Percentiles rank a stretch among this genome's conserved stretches.
Conservation (phyloP, 2,888 invertebrate genomes). For the Pristionchus fissidentatus region DNA sequence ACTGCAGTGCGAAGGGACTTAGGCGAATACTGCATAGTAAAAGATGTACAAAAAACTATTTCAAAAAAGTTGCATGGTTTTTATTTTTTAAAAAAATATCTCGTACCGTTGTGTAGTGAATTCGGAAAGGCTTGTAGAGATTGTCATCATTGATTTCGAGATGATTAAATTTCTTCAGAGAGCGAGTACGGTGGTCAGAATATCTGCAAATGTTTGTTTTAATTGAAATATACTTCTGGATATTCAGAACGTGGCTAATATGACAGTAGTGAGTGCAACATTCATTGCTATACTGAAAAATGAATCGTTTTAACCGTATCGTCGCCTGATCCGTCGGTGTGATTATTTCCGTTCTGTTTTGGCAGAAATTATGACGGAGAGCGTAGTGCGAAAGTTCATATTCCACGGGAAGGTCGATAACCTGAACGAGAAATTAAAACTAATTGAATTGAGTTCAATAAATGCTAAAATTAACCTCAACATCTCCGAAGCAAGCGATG, state of each 20-base stretch:
- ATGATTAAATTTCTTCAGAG: not conserved
- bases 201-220: constrained; percentile 27
- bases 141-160: not conserved
- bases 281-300: not conserved
- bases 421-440: constrained; percentile 44
- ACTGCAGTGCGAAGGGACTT: too few relatives aligned
- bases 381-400: constrained; percentile 35
- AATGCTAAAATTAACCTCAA: constrained; percentile 28
- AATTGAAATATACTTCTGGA: too few relatives aligned
- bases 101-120: constrained; percentile 54
- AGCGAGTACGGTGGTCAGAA: not conserved
- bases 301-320: constrained; percentile 49
- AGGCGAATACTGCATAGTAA: too few relatives aligned
- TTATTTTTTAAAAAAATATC: not conserved
- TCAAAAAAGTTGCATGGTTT: not conserved
- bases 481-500: constrained; percentile 54
- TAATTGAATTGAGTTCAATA: not conserved
- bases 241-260: too few relatives aligned
- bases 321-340: constrained; percentile 58
- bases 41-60: not conserved
- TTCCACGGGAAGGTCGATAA: constrained; percentile 51
- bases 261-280: not conserved
- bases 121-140: constrained; percentile 54
- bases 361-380: constrained; percentile 59
- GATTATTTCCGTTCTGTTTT: constrained; percentile 57